Percentiles rank a stretch among this genome's conserved stretches.
These are phyloP conservation scores for Drosophila monieri DNA, from an alignment of 2,888 invertebrate species.

Conservation along the genomic window DNA sequence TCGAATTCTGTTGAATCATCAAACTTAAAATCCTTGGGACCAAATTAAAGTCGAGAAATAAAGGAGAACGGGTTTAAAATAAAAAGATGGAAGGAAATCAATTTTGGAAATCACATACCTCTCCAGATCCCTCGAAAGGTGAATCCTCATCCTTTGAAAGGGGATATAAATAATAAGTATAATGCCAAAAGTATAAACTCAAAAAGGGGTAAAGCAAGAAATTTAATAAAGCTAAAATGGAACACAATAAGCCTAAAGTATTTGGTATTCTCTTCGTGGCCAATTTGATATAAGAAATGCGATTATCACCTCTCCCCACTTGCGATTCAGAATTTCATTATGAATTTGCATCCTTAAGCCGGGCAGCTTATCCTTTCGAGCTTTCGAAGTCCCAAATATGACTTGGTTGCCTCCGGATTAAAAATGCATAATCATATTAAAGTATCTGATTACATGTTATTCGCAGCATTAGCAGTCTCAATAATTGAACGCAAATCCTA, in stretches of 20 bases:
- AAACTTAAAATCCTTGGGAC: conserved; percentile 25
- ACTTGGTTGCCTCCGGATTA: conserved; percentile 17
- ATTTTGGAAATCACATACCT: conserved; percentile 45
- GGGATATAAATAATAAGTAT: conserved; percentile 18
- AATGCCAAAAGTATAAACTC: background rate
- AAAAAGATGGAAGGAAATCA: background rate
- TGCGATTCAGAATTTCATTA: background rate
- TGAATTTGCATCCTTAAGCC: conserved; percentile 8
- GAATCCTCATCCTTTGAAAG: conserved; percentile 49
- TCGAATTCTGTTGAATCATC: conserved; percentile 36
- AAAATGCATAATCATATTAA: conserved; percentile 26
- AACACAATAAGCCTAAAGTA: background rate
- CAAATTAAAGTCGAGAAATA: conserved; percentile 25
- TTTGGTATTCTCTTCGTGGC: background rate
- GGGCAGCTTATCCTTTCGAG: conserved; percentile 3
- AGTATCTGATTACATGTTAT: conserved; percentile 29
- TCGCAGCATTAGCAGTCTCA: conserved; percentile 30
- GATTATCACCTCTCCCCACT: background rate
- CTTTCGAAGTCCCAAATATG: conserved; percentile 12
- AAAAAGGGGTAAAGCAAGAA: conserved; percentile 1
- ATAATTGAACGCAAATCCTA: conserved; percentile 35
- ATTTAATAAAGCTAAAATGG: background rate
- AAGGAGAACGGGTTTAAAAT: conserved; percentile 1
- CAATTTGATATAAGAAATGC: background rate
- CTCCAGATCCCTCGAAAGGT: conserved; percentile 37